phyloP scores from a whole-genome alignment of 2,888 invertebrate species.

The Neoitamus cyanurus region DNA sequence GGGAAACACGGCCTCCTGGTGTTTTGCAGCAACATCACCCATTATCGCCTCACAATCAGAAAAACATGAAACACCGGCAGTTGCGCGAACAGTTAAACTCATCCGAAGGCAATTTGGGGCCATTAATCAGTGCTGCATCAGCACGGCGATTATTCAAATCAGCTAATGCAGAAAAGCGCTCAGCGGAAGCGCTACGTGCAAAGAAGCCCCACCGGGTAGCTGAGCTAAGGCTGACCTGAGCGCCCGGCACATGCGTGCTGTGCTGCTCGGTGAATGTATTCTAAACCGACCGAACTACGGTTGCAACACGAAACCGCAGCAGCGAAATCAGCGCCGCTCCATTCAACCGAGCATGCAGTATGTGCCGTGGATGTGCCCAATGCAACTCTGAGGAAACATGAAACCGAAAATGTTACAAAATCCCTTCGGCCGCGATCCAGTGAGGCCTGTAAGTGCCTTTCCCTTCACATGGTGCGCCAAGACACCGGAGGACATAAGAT shows the following conservation, averaged over 20 bases:
- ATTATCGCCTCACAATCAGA: background rate
- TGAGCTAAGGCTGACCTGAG: background rate
- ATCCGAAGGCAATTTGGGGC: background rate
- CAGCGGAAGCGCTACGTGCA: background rate
- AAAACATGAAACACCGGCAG: background rate
- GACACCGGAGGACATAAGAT: background rate
- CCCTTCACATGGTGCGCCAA: background rate
- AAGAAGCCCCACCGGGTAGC: background rate
- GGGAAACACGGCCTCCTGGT: background rate
- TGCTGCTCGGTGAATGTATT: background rate
- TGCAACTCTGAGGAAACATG: background rate
- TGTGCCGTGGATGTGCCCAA: background rate
- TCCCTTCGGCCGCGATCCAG: background rate
- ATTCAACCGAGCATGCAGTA: background rate
- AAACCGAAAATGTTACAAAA: constrained; percentile 31
- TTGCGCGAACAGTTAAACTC: background rate
- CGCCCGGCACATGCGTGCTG: background rate
- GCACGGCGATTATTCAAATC: background rate
- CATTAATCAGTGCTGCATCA: background rate
- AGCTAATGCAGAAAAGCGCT: background rate
- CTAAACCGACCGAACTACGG: no score
- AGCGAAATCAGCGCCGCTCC: background rate
- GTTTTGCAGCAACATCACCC: background rate
- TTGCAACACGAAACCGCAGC: background rate
- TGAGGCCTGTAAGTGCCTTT: background rate